phyloP scores from a whole-genome alignment of 2,113 vertebrate species.

The Syngnathus floridae region DNA sequence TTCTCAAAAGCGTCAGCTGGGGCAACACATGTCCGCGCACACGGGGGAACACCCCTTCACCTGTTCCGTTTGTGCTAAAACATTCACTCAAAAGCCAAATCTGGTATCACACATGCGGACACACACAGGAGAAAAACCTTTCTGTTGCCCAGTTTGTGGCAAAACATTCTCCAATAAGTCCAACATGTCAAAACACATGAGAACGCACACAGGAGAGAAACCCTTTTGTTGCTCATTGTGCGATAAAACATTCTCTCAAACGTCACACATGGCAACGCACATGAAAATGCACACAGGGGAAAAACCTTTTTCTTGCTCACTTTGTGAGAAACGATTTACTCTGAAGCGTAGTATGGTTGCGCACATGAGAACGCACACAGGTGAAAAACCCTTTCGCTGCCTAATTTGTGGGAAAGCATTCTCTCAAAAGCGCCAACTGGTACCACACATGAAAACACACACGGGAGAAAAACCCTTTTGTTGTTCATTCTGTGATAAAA shows the following conservation, averaged over 20 bases:
- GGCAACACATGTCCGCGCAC: neutral
- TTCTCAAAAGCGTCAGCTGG: neutral
- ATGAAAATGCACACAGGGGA: neutral
- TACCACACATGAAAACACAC: neutral
- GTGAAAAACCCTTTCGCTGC: neutral
- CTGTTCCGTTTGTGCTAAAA: neutral
- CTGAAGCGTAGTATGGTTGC: neutral
- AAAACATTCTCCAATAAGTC: neutral
- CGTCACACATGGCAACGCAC: neutral
- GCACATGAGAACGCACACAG: neutral
- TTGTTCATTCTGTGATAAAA: neutral
- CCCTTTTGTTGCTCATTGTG: neutral
- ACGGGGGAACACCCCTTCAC: neutral
- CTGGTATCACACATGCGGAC: neutral
- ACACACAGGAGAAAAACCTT: neutral
- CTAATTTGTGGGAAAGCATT: neutral
- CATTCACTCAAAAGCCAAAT: neutral
- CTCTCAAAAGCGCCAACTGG: neutral
- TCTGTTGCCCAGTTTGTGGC: neutral
- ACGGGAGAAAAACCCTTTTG: neutral
- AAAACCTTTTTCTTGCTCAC: neutral
- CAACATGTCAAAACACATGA: neutral
- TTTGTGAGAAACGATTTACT: neutral
- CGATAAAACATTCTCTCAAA: neutral
- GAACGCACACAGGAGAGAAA: neutral